Conservation (phyloP, 2,888 invertebrate species). For the Thyatira batis region DNA sequence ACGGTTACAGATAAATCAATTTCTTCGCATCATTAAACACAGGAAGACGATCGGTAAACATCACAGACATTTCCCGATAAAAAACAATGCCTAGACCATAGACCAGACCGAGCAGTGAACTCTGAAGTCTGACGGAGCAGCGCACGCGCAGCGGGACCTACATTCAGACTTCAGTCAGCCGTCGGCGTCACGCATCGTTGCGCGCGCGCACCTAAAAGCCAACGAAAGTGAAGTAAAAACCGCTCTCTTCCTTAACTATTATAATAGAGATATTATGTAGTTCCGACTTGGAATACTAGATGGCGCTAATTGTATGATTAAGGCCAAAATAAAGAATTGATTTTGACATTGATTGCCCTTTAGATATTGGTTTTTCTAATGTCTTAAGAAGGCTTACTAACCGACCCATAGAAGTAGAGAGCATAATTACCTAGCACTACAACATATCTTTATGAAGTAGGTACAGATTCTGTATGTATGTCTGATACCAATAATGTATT, state of each 20-base stretch:
- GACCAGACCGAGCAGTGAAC: slow-evolving; percentile 1
- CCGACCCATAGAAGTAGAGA: too few species aligned
- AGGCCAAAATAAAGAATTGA: too few species aligned
- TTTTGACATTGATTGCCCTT: background rate
- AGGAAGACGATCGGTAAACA: background rate
- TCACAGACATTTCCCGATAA: background rate
- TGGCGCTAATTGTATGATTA: background rate
- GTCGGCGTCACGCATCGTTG: slow-evolving; percentile 21
- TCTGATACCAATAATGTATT: too few species aligned
- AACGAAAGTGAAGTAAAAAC: slow-evolving; percentile 42
- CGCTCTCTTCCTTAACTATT: slow-evolving; percentile 17
- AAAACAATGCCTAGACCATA: slow-evolving; percentile 3
- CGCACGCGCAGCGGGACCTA: slow-evolving; percentile 23
- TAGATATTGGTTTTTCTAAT: too few species aligned
- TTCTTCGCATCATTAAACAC: background rate
- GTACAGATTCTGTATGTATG: too few species aligned
- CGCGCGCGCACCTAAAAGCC: slow-evolving; percentile 20
- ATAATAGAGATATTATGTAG: background rate
- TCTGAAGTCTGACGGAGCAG: background rate
- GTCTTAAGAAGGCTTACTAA: too few species aligned
- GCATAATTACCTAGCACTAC: too few species aligned
- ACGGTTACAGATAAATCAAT: background rate
- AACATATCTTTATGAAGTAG: too few species aligned
- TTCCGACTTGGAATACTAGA: background rate
- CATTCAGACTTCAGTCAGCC: slow-evolving; percentile 15